Percentiles rank a stretch among this genome's conserved stretches.
Evolutionary conservation across 2,797 vertebrate genomes (phyloP).

Genomic region (Novumbra hubbsi): DNA sequence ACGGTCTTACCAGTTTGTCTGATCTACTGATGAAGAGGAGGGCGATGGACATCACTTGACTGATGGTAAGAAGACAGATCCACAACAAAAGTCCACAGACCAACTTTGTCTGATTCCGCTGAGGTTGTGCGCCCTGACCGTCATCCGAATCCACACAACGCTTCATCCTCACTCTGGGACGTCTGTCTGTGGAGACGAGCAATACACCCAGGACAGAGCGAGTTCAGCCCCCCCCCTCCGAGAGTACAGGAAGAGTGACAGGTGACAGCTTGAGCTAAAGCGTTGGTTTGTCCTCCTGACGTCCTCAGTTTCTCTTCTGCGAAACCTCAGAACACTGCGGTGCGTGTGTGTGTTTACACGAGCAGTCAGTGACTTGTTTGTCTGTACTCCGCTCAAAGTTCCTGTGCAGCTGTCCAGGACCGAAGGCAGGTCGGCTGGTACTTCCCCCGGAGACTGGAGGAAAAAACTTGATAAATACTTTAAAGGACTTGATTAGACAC

Average conservation of each 20-base stretch:
- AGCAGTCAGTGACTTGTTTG: constrained; percentile 25
- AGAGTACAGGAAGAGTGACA: constrained; percentile 29
- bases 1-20: constrained; percentile 53
- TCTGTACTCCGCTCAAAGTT: constrained; percentile 36
- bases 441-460: constrained; percentile 53
- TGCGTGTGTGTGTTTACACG: constrained; percentile 1
- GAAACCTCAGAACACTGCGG: constrained; percentile 53
- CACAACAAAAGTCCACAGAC: constrained; percentile 62
- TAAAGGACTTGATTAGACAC: constrained; percentile 19
- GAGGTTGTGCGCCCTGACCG: constrained; percentile 2
- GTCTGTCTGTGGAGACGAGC: neutral
- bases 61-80: constrained; percentile 61
- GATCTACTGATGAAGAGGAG: constrained; percentile 55
- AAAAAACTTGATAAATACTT: constrained; percentile 33
- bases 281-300: constrained; percentile 42
- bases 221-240: constrained; percentile 28
- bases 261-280: constrained; percentile 22
- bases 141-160: constrained; percentile 21
- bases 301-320: constrained; percentile 64
- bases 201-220: constrained; percentile 23
- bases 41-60: constrained; percentile 48
- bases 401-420: constrained; percentile 46
- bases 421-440: constrained; percentile 48
- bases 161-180: constrained; percentile 39
- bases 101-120: constrained; percentile 36